Conservation (phyloP, 2,113 vertebrate species). For the Corythaeola cristata region DNA sequence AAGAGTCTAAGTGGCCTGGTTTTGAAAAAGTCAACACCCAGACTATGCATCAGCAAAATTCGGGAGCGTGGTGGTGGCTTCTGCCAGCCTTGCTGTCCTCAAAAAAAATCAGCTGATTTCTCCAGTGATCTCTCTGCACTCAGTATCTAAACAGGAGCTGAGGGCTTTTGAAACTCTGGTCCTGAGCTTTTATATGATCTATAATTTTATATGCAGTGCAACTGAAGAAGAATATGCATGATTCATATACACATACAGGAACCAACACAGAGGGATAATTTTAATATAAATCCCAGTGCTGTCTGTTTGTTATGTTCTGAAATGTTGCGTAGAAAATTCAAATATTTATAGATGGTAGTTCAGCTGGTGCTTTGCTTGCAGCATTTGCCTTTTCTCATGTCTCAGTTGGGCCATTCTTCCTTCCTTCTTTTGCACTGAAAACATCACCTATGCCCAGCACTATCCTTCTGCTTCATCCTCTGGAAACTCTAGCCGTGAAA, state of each 20-base stretch:
- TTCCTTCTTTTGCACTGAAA: conserved; percentile 28
- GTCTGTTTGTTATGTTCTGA: conserved; percentile 31
- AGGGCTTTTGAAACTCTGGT: not conserved
- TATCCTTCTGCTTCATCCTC: not conserved
- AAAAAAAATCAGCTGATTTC: not conserved
- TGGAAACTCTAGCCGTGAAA: not conserved
- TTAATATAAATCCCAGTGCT: conserved; percentile 34
- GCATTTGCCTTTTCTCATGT: conserved; percentile 49
- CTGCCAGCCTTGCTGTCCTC: not conserved
- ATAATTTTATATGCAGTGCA: not conserved
- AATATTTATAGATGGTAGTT: conserved; percentile 46
- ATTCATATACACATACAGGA: conserved; percentile 22
- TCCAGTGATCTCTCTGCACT: not conserved
- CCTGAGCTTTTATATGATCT: conserved; percentile 12
- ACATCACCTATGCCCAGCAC: not conserved
- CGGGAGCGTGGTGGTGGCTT: not conserved
- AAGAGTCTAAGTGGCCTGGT: not conserved
- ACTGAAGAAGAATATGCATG: conserved; percentile 16
- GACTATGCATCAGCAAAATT: not conserved
- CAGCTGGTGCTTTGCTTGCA: conserved; percentile 53
- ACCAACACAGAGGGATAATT: not conserved
- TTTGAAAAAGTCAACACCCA: not conserved
- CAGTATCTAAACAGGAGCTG: not conserved
- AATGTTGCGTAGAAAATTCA: conserved; percentile 42
- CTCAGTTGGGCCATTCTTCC: not conserved